Conservation (phyloP, 2,113 vertebrate species). For the Elachura formosa region DNA sequence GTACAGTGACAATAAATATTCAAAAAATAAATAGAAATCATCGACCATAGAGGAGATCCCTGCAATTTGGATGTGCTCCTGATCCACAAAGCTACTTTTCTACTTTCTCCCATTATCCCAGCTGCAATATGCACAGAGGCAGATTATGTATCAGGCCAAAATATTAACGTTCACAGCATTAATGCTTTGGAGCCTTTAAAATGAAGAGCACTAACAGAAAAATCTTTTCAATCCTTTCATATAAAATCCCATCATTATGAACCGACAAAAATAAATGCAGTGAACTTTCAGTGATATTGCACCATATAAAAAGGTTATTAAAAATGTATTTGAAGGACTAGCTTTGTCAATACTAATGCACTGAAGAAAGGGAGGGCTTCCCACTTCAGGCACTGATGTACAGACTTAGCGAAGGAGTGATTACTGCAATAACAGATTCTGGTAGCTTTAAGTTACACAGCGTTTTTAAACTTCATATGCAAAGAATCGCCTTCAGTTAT, state of each 20-base stretch:
- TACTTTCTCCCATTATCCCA: not conserved
- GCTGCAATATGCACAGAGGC: not conserved
- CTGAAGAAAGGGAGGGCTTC: slow-evolving; percentile 32
- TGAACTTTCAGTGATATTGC: slow-evolving; percentile 36
- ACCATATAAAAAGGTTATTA: slow-evolving; percentile 31
- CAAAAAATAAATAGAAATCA: not conserved
- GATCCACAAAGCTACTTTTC: not conserved
- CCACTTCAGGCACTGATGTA: slow-evolving; percentile 15
- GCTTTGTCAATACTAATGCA: slow-evolving; percentile 56
- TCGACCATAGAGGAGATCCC: not conserved
- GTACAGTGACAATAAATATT: not conserved
- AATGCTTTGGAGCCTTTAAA: not conserved
- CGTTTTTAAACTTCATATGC: slow-evolving; percentile 60
- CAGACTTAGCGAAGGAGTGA: slow-evolving; percentile 50
- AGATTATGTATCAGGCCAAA: slow-evolving; percentile 1
- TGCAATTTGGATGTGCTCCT: not conserved
- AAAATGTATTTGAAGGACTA: slow-evolving; percentile 44
- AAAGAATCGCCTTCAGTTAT: slow-evolving; percentile 21
- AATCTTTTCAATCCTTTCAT: not conserved
- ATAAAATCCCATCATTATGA: not conserved
- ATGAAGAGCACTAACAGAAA: not conserved
- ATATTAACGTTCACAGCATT: not conserved
- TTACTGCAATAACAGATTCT: slow-evolving; percentile 67
- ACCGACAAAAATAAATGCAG: slow-evolving; percentile 26
- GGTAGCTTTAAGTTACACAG: slow-evolving; percentile 52